Evolutionary conservation across 1,140 invertebrate genomes (phyloP).

Genomic region (Maconellicoccus hirsutus): DNA sequence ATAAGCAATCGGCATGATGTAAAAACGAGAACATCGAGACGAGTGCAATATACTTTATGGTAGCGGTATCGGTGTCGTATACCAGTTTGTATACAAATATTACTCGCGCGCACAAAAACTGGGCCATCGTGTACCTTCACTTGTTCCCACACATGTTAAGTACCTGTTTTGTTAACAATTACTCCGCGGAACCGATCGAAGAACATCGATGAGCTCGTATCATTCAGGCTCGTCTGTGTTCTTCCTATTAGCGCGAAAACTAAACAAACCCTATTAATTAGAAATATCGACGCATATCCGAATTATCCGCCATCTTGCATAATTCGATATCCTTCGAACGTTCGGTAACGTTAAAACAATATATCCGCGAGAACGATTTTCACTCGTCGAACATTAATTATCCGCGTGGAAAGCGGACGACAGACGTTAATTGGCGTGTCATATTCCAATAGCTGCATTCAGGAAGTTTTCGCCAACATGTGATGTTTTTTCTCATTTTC

Average conservation of each 20-base stretch:
- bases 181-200: background rate
- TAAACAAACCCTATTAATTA: too few species aligned
- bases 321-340: too few species aligned
- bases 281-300: too few species aligned
- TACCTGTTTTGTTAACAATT: conserved; percentile 16
- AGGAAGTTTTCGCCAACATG: too few species aligned
- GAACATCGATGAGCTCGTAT: background rate
- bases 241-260: too few species aligned
- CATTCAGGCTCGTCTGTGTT: too few species aligned
- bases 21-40: conserved; percentile 15
- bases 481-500: too few species aligned
- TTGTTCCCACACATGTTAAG: conserved; percentile 15
- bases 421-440: background rate
- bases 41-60: conserved; percentile 15
- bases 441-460: background rate
- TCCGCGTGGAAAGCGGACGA: background rate
- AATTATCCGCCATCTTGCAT: too few species aligned
- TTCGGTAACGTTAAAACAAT: too few species aligned
- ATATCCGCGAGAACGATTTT: background rate
- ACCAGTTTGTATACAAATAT: conserved; percentile 20
- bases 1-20: background rate
- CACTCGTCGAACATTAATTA: background rate
- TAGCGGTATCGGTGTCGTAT: conserved; percentile 20
- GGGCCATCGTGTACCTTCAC: conserved; percentile 18
- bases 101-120: conserved; percentile 18